Evolutionary conservation across 2,888 invertebrate genomes (phyloP), one percentile per base, ranked within the genome.

Genomic region (Ceramica pisi): DNA sequence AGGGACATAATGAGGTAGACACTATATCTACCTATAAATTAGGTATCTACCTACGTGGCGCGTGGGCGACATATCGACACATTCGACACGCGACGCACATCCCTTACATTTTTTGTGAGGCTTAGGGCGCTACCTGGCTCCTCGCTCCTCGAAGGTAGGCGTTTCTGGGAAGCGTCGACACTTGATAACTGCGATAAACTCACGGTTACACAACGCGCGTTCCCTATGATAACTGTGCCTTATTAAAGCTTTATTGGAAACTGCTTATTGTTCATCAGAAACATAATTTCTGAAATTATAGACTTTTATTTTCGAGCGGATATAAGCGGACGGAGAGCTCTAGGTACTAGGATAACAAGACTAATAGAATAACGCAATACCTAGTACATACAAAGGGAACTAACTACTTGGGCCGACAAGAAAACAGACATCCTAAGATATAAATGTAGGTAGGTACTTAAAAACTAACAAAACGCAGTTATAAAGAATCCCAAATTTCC

Each of bases 121-220:
- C 65, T 71, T 76, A 83, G 84, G 89, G 88, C 89, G 92, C 94
- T 94, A 94, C 95, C 95, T 95, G 94, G 91, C 80, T 86, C 74
- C 69, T 21, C 78, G 56, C 56, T 56, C 56, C 56, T 57, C 38
- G 89, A 91, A 93, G 94, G 94, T 94, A 93, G 92, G 90, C 88
- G 91, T 81, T 95, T 95, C 95, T 86, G 79, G 87, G 95, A 95
- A 95, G 82, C 75, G 78, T 85, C 87, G 89, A 82, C 90, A 90
- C 89, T 88, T 85, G 92, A 92, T 90, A 93, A 86, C 84, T 69
- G 70, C 76, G 85, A 85, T 85, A 85, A 85, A 85, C 75, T 73
- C 72, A 64, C 63, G 72, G 71, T 65, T 67, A 73, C 55, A 77
- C 51, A 62, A 50, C 67, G 61, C 61, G 62, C 71, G 71, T 62